These are phyloP conservation scores for Apis florea DNA, from an alignment of 1,140 invertebrate genomes.

Conservation along the genomic window DNA sequence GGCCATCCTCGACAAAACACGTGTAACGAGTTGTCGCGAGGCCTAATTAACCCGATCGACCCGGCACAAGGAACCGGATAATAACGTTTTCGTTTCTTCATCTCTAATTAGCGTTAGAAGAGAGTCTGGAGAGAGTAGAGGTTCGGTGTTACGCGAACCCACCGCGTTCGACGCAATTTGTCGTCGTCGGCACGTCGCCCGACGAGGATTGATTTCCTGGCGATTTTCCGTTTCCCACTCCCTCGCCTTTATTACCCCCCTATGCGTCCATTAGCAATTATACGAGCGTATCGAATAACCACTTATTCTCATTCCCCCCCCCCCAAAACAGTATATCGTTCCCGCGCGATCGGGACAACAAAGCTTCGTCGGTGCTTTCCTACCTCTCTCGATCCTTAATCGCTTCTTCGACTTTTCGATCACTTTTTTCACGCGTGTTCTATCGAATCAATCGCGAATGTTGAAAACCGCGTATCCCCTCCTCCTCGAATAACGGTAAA, in stretches of 20 bases:
- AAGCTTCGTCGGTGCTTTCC: not conserved
- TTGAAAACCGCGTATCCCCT: not conserved
- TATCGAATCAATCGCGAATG: no score
- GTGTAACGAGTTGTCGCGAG: slow-evolving; percentile 20
- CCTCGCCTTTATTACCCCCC: slow-evolving; percentile 33
- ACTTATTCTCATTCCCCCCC: slow-evolving; percentile 37
- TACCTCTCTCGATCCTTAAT: not conserved
- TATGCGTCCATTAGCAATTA: slow-evolving; percentile 47
- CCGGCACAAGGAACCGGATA: slow-evolving; percentile 28
- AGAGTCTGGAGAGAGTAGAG: not conserved
- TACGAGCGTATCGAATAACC: slow-evolving; percentile 38
- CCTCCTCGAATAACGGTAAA: not conserved
- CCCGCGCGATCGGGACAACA: not conserved
- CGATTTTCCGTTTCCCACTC: slow-evolving; percentile 41
- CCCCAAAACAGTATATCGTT: slow-evolving; percentile 24
- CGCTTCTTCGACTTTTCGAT: no score
- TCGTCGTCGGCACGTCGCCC: slow-evolving; percentile 37
- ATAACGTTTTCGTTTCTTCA: slow-evolving; percentile 64
- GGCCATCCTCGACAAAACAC: slow-evolving; percentile 20
- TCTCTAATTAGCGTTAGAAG: slow-evolving; percentile 58
- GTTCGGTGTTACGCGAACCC: slow-evolving; percentile 29
- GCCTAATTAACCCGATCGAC: slow-evolving; percentile 57
- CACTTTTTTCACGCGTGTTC: not conserved
- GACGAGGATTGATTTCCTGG: slow-evolving; percentile 51
- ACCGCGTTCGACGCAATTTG: slow-evolving; percentile 45